These are phyloP conservation scores for Hirtodrosophila histrioides DNA, from an alignment of 2,888 invertebrate genomes.

Conservation along the genomic window DNA sequence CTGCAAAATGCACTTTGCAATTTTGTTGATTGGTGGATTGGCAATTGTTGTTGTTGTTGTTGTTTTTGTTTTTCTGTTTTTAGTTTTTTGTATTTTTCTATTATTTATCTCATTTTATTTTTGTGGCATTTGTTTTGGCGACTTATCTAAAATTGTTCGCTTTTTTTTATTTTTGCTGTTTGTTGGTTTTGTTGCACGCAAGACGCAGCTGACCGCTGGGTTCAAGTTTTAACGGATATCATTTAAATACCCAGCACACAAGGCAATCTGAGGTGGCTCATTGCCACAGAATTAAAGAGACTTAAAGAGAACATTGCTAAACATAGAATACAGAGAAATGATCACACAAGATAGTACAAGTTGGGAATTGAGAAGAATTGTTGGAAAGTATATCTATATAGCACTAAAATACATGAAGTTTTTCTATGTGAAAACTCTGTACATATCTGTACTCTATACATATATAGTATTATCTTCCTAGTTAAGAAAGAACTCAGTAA, in stretches of 20 bases:
- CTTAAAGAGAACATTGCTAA: no score
- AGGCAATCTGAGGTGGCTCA: constrained; percentile 2
- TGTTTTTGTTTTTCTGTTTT: constrained; percentile 3
- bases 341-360: no score
- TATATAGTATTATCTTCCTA: no score
- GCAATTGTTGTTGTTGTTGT: constrained; percentile 60
- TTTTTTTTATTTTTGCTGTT: constrained; percentile 14
- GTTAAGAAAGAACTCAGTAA: no score
- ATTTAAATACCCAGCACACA: constrained; percentile 42
- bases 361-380: no score
- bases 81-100: constrained; percentile 4
- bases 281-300: not conserved
- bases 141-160: constrained; percentile 63
- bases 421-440: no score
- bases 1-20: constrained; percentile 79
- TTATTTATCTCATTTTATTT: constrained; percentile 48
- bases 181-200: constrained; percentile 50
- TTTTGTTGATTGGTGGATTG: constrained; percentile 71
- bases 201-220: constrained; percentile 72
- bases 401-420: no score
- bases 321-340: no score
- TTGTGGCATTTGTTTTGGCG: constrained; percentile 58
- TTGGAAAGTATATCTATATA: no score
- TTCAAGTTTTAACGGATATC: constrained; percentile 79
- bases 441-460: no score